Conservation (phyloP, 2,797 vertebrate species). For the Trachurus trachurus region DNA sequence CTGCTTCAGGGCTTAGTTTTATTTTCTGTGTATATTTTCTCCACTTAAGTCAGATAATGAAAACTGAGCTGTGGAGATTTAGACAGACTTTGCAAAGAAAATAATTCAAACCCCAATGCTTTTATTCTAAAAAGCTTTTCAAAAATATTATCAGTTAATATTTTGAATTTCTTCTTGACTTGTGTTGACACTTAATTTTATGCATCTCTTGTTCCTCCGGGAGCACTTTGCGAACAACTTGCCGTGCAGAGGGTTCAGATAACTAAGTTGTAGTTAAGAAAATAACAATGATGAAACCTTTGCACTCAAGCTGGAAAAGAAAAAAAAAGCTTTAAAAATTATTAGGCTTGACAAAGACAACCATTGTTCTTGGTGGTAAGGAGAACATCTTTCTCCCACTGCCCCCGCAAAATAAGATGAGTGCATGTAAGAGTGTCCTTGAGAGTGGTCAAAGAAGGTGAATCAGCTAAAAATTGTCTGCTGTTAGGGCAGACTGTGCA, state of each 20-base stretch:
- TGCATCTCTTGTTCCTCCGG: conserved; percentile 1
- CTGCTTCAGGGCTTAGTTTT: conserved; percentile 24
- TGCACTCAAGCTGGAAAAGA: conserved; percentile 4
- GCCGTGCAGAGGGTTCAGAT: conserved; percentile 15
- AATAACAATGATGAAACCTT: conserved; percentile 40
- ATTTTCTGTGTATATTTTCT: conserved; percentile 26
- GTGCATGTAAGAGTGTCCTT: conserved; percentile 58
- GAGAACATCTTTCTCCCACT: conserved; percentile 25
- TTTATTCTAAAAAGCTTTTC: background rate
- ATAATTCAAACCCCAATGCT: background rate
- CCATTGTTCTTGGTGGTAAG: conserved; percentile 31
- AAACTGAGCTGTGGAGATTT: conserved; percentile 15
- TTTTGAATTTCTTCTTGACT: background rate
- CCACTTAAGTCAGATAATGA: background rate
- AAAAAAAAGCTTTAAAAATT: conserved; percentile 17
- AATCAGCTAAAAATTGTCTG: conserved; percentile 64
- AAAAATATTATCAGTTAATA: conserved; percentile 13
- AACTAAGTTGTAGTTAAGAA: conserved; percentile 17
- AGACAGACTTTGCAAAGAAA: background rate
- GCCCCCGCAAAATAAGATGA: conserved; percentile 58
- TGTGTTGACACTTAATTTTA: background rate
- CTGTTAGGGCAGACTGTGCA: conserved; percentile 51
- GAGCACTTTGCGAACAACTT: conserved; percentile 10
- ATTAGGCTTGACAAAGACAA: conserved; percentile 27
- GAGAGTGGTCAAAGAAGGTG: conserved; percentile 61